Evolutionary conservation across 2,888 invertebrate species (phyloP).

Genomic region (Caenorhabditis afra): DNA sequence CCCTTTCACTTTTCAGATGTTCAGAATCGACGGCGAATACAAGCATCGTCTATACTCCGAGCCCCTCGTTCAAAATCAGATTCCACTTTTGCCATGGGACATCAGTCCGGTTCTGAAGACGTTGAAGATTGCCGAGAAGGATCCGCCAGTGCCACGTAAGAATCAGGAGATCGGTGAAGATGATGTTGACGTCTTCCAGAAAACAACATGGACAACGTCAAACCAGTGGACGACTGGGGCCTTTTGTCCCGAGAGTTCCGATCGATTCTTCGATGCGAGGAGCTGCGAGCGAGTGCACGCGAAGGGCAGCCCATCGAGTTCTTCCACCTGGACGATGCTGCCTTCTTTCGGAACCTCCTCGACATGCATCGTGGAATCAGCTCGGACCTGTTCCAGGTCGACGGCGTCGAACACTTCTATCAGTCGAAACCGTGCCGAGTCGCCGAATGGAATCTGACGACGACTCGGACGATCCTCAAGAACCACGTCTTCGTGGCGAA

Average conservation of each 20-base stretch:
- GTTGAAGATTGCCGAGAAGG: conserved; percentile 1
- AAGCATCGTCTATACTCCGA: conserved; percentile 35
- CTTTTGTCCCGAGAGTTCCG: conserved; percentile 44
- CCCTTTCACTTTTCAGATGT: conserved; percentile 29
- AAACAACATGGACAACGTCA: neutral
- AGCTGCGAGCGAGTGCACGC: conserved; percentile 23
- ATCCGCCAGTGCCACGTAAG: conserved; percentile 18
- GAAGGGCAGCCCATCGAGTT: conserved; percentile 47
- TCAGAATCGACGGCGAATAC: conserved; percentile 17
- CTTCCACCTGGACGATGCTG: conserved; percentile 12
- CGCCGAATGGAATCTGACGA: conserved; percentile 48
- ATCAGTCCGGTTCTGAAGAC: conserved; percentile 31
- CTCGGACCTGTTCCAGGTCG: conserved; percentile 45
- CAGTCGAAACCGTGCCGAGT: conserved; percentile 43
- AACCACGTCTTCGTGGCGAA: conserved; percentile 49
- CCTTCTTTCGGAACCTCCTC: conserved; percentile 32
- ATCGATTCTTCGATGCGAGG: conserved; percentile 33
- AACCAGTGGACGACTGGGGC: conserved; percentile 50
- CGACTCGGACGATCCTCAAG: conserved; percentile 26
- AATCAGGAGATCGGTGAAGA: neutral
- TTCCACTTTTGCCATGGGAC: conserved; percentile 52
- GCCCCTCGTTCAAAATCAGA: conserved; percentile 20
- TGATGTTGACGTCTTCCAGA: conserved; percentile 18
- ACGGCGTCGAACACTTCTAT: conserved; percentile 40
- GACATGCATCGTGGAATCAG: conserved; percentile 52